Conservation (phyloP, 2,113 vertebrate genomes). For the Lepidothrix coronata region DNA sequence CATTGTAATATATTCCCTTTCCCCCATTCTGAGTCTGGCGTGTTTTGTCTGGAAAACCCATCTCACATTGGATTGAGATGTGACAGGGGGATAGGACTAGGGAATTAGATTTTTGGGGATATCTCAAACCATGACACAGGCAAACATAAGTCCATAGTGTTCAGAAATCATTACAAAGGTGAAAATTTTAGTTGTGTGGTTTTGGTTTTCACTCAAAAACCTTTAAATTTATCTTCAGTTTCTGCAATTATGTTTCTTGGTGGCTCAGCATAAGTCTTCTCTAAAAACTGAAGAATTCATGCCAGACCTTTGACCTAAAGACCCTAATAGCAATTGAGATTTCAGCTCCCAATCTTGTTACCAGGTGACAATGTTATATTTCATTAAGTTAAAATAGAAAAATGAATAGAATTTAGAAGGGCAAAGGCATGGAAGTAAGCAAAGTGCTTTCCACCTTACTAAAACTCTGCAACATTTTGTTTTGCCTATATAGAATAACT, state of each 20-base stretch:
- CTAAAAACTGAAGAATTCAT: background rate
- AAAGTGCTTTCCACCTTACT: background rate
- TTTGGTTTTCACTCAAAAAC: background rate
- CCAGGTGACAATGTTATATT: background rate
- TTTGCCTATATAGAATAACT: background rate
- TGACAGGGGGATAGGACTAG: no score
- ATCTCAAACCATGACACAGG: no score
- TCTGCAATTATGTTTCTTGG: background rate
- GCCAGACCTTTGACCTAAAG: background rate
- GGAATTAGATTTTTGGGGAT: no score
- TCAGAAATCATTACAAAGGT: background rate
- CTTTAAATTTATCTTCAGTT: background rate
- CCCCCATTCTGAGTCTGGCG: no score
- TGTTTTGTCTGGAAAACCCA: no score
- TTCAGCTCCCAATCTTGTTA: background rate
- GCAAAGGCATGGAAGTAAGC: background rate
- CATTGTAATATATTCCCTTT: no score
- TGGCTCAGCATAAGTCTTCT: background rate
- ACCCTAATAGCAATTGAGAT: background rate
- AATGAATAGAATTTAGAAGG: background rate
- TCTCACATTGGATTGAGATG: no score
- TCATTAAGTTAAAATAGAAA: background rate
- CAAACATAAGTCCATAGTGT: background rate
- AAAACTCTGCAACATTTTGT: background rate
- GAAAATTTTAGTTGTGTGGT: background rate